Evolutionary conservation across 2,888 invertebrate genomes (phyloP), one percentile per base, ranked within the genome.

Genomic region (Andrena hattorfiana): DNA sequence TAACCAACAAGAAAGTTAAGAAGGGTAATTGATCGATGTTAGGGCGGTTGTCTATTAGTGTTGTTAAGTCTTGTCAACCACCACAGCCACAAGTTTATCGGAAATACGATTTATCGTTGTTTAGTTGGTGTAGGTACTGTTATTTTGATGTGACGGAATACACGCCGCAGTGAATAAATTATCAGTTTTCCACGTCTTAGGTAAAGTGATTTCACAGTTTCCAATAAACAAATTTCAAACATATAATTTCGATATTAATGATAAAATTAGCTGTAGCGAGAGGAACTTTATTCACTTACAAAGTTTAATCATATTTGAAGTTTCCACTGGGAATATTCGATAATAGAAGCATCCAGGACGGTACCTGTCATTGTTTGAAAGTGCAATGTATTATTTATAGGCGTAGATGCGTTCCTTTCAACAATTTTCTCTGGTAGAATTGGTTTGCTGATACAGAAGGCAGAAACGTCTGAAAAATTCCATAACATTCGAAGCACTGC

Each of bases 391-490:
- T n/a, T 54, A 54, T 54, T 8, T 23, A 23, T n/a, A 23, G 8
- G 20, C 16, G 8, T 54, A 54, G 8, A 20, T 20, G 54, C 7
- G 49, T 56, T 26, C 16, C 42, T 42, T 16, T 42, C 16, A 42
- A 59, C 51, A 59, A 30, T 30, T 56, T 23, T 20, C 63, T 59
- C 42, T n/a, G 23, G 56, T 56, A 51, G 13, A 30, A 51, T 13
- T 51, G 30, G 30, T 68, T 63, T 62, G 62, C 23, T 23, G 4
- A 20, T 51, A 68, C 49, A 63, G 35, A 23, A 13, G 8, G 62
- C 63, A 49, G 54, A 63, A 77, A 77, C 63, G 68, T 68, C 68
- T 77, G 72, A 67, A 63, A 77, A 72, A 81, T 54, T 77, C 49
- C 66, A 5, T 49, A 64, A 23, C 56, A 8, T 56, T 23, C 23